A percentile compares a stretch with the other conserved stretches of the same genome.
These are phyloP conservation scores for Epinotia brunnichana DNA, from an alignment of 2,888 invertebrate species.

Conservation along the genomic window DNA sequence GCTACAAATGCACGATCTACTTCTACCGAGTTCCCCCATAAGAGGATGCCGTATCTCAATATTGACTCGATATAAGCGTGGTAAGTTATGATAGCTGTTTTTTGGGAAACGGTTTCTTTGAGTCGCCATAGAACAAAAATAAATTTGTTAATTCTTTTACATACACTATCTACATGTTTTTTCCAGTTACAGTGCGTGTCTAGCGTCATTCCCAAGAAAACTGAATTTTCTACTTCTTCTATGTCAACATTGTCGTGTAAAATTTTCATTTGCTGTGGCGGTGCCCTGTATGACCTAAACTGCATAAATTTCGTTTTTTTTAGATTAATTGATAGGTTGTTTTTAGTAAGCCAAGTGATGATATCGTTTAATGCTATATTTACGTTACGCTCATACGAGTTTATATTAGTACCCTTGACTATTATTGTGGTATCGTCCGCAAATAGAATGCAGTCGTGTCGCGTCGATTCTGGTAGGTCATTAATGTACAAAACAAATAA, in stretches of 20 bases:
- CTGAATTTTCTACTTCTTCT: too few species aligned
- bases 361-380: not conserved
- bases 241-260: not conserved
- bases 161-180: too few species aligned
- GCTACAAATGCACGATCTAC: too few species aligned
- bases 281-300: not conserved
- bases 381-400: not conserved
- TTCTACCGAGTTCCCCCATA: too few species aligned
- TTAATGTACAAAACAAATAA: not conserved
- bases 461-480: not conserved
- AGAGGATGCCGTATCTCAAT: too few species aligned
- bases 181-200: too few species aligned
- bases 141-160: not conserved
- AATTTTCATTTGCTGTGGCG: not conserved
- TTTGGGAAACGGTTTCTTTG: not conserved
- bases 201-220: too few species aligned
- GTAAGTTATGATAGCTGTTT: too few species aligned
- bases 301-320: not conserved
- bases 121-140: not conserved
- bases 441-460: constrained; percentile 4
- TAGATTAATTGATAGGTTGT: not conserved
- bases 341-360: too few species aligned
- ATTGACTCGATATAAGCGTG: too few species aligned
- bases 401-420: not conserved
- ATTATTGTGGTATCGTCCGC: not conserved